Conservation (phyloP, 2,888 invertebrate species). For the Archips crataeganus region DNA sequence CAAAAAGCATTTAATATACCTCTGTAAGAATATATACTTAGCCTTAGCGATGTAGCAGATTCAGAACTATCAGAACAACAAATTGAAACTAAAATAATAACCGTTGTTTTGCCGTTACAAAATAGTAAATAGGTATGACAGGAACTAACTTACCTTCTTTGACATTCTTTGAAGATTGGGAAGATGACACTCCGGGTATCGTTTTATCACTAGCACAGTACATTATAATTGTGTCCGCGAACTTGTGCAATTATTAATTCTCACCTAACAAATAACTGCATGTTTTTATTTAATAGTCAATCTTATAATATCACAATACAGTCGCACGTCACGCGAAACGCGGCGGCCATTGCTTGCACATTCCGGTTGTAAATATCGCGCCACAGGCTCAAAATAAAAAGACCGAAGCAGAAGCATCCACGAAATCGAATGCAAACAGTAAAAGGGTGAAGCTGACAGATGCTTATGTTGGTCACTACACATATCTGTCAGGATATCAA, state of each 20-base stretch:
- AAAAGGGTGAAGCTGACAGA: constrained; percentile 16
- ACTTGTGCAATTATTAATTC: constrained; percentile 74
- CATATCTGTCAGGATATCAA: neutral
- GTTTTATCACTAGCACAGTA: constrained; percentile 92
- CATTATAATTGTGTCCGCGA: constrained; percentile 81
- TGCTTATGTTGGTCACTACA: constrained; percentile 20
- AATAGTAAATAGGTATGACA: constrained; percentile 60
- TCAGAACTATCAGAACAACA: neutral
- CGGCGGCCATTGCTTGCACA: constrained; percentile 85
- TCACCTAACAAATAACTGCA: constrained; percentile 85
- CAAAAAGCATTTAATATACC: constrained; percentile 8
- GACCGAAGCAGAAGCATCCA: neutral
- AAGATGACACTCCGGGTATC: constrained; percentile 90
- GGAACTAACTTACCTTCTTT: constrained; percentile 89
- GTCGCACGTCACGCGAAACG: constrained; percentile 73
- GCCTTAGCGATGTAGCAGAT: neutral
- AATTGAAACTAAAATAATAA: constrained; percentile 25
- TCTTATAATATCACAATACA: constrained; percentile 67
- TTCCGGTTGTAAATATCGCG: constrained; percentile 84
- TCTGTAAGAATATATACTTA: neutral
- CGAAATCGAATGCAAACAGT: neutral
- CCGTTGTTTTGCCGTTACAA: constrained; percentile 43
- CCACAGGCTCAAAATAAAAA: constrained; percentile 60
- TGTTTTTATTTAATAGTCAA: constrained; percentile 71
- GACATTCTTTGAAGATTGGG: constrained; percentile 89